Evolutionary conservation across 2,888 invertebrate species (phyloP).

Genomic region (Caenorhabditis sp.): DNA sequence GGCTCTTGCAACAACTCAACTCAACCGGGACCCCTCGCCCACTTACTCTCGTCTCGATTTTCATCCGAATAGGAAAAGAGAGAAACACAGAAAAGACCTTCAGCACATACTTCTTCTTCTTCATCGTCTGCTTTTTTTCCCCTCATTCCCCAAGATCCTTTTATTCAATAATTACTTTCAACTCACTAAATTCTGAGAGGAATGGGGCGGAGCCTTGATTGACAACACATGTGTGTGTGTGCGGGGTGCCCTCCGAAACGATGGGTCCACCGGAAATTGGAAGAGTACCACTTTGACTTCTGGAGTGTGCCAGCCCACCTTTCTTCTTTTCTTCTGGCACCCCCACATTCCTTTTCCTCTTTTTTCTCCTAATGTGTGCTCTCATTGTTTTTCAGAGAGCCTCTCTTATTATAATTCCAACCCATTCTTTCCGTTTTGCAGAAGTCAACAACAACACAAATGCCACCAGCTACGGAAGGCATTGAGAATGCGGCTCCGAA

Average conservation of each 20-base stretch:
- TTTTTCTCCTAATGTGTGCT: slow-evolving; percentile 40
- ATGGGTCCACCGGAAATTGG: slow-evolving; percentile 45
- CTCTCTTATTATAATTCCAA: slow-evolving; percentile 33
- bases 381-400: slow-evolving; percentile 48
- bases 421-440: slow-evolving; percentile 34
- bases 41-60: slow-evolving; percentile 65
- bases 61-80: slow-evolving; percentile 34
- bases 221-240: slow-evolving; percentile 51
- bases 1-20: slow-evolving; percentile 61
- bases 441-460: slow-evolving; percentile 61
- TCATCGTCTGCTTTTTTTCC: slow-evolving; percentile 21
- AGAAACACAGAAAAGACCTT: slow-evolving; percentile 3
- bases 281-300: slow-evolving; percentile 38
- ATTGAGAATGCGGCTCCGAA: slow-evolving; percentile 63
- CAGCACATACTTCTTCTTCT: slow-evolving; percentile 27
- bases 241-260: neutral
- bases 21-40: slow-evolving; percentile 48
- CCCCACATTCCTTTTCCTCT: slow-evolving; percentile 1
- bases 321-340: slow-evolving; percentile 22
- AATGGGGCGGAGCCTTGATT: slow-evolving; percentile 40
- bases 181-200: slow-evolving; percentile 23
- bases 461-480: slow-evolving; percentile 62
- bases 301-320: slow-evolving; percentile 16
- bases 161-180: slow-evolving; percentile 40
- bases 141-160: slow-evolving; percentile 5